Evolutionary conservation across 2,888 invertebrate genomes (phyloP), one percentile per base, ranked within the genome.

Genomic region (Lampropteryx suffumata): DNA sequence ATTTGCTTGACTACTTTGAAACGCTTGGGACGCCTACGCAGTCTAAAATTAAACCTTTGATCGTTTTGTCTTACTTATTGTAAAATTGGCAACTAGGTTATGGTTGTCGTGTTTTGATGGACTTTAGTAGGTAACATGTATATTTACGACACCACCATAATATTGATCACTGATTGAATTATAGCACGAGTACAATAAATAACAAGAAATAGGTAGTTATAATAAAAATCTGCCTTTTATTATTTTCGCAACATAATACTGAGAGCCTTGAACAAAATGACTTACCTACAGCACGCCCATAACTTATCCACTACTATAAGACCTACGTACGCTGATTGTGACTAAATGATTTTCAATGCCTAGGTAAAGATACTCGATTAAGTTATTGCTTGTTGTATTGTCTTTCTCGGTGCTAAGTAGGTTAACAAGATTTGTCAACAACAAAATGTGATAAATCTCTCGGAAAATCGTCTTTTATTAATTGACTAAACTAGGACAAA

Each of bases 211-310:
- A 42, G 39, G 29, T 26, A 42, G 46, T 46, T 11, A 44, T 27
- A 50, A 52, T 55, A 52, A 58, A 61, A 50, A 53, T 44, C 37
- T 30, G 42, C 17, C 14, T 50, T 55, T 32, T 39, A 55, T n/a
- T n/a, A 50, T 59, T 50, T 56, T 57, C 48, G 54, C 51, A 57
- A 61, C 59, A 52, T 59, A 64, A 46, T n/a, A n/a, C 49, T 47
- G 43, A 59, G 45, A 62, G 48, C 74, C 74, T 76, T 76, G 75
- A 73, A 69, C 67, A 61, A 67, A 64, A 67, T 71, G n/a, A n/a
- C n/a, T n/a, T n/a, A n/a, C n/a, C n/a, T 69, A 70, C 67, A 61
- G 66, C 61, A 60, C 56, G 49, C 51, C 56, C 50, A 63, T 64
- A 60, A 61, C 45, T 47, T 42, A 46, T 65, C 65, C 58, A 67